Conservation (phyloP, 2,797 vertebrate species). For the Chiloscyllium punctatum region DNA sequence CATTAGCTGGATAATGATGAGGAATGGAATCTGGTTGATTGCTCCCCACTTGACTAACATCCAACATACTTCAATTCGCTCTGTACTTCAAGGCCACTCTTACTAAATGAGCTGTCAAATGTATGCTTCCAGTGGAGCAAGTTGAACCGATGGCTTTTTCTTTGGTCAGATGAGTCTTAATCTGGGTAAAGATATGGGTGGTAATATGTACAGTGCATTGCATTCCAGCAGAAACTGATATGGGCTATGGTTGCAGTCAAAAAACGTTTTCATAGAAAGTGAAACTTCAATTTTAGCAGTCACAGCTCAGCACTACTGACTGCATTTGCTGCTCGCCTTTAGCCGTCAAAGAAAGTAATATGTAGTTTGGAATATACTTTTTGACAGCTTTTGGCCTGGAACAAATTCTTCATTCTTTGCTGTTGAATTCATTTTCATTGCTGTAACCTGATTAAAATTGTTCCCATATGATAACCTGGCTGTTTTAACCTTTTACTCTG, state of each 20-base stretch:
- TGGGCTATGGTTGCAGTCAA: neutral
- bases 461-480: slow-evolving; percentile 53
- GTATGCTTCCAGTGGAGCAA: neutral
- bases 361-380: slow-evolving; percentile 47
- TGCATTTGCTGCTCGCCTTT: neutral
- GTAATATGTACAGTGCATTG: neutral
- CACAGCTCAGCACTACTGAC: neutral
- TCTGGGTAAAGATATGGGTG: neutral
- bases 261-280: slow-evolving; percentile 1
- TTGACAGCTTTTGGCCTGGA: slow-evolving; percentile 47
- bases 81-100: neutral
- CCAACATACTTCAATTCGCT: neutral
- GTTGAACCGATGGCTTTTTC: neutral
- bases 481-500: slow-evolving; percentile 38
- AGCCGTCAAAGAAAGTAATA: neutral
- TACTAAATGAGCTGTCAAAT: neutral
- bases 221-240: slow-evolving; percentile 12
- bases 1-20: neutral
- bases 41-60: neutral
- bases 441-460: slow-evolving; percentile 58
- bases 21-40: neutral
- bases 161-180: neutral
- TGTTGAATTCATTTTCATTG: slow-evolving; percentile 56
- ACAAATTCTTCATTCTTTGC: slow-evolving; percentile 50
- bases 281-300: neutral